Conservation (phyloP, 2,797 vertebrate genomes). For the Mormyrus hasselquistii region DNA sequence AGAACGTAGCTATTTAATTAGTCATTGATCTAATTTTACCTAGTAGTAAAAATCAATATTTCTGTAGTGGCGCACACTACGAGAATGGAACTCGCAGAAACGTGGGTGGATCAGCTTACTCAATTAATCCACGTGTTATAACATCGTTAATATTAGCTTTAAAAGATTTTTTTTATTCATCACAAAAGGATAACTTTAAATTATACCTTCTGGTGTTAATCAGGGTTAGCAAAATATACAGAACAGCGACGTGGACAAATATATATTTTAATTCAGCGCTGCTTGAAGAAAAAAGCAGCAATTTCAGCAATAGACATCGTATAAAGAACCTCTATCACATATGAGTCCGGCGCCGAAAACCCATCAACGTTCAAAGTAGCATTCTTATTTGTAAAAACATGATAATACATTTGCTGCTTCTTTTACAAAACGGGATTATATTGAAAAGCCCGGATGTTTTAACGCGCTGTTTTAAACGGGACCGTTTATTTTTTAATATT, state of each 20-base stretch:
- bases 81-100: not conserved
- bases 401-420: not conserved
- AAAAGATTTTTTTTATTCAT: not conserved
- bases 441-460: constrained; percentile 30
- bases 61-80: not conserved
- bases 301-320: not conserved
- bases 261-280: not conserved
- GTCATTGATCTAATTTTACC: not conserved
- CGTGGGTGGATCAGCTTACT: not conserved
- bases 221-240: not conserved
- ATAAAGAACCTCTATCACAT: not conserved
- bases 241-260: not conserved
- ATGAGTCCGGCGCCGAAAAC: not conserved
- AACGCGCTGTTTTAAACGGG: not conserved
- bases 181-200: not conserved
- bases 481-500: constrained; percentile 1
- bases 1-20: not conserved
- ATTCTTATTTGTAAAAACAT: not conserved
- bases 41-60: not conserved
- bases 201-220: not conserved
- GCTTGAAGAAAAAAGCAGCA: not conserved
- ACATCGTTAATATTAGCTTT: not conserved
- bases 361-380: not conserved
- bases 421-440: not conserved
- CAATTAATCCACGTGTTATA: not conserved